Percentiles rank a stretch among this genome's conserved stretches.
Conservation (phyloP, 2,797 vertebrate genomes). For the Mareca penelope region DNA sequence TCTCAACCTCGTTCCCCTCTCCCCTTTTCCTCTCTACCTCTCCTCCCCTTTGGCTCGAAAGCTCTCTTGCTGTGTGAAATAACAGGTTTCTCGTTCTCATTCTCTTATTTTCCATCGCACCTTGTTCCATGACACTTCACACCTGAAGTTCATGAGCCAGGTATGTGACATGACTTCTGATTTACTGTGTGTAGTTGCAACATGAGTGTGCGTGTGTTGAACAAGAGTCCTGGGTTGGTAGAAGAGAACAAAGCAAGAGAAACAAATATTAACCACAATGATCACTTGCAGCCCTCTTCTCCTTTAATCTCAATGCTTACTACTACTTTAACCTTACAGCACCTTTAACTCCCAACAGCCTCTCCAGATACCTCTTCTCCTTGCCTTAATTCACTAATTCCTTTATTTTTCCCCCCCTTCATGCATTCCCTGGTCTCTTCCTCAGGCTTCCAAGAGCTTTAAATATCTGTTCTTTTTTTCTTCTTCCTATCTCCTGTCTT, state of each 20-base stretch:
- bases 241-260: conserved; percentile 70
- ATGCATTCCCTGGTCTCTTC: background rate
- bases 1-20: background rate
- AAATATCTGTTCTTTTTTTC: conserved; percentile 33
- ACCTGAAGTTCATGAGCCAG: conserved; percentile 83
- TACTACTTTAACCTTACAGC: conserved; percentile 55
- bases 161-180: conserved; percentile 84
- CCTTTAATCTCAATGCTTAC: conserved; percentile 36
- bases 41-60: background rate
- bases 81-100: conserved; percentile 66
- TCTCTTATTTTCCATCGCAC: conserved; percentile 56
- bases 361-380: conserved; percentile 13
- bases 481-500: conserved; percentile 22
- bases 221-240: conserved; percentile 32
- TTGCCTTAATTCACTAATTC: conserved; percentile 24
- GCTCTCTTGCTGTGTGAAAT: conserved; percentile 41
- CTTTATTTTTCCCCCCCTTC: background rate
- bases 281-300: conserved; percentile 49
- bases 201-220: background rate
- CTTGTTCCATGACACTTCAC: conserved; percentile 75
- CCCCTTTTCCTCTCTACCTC: background rate
- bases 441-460: conserved; percentile 37
- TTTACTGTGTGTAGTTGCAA: conserved; percentile 38
- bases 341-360: conserved; percentile 24
- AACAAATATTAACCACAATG: conserved; percentile 49